Conservation (phyloP, 2,113 vertebrate genomes). For the Dicerorhinus sumatrensis region DNA sequence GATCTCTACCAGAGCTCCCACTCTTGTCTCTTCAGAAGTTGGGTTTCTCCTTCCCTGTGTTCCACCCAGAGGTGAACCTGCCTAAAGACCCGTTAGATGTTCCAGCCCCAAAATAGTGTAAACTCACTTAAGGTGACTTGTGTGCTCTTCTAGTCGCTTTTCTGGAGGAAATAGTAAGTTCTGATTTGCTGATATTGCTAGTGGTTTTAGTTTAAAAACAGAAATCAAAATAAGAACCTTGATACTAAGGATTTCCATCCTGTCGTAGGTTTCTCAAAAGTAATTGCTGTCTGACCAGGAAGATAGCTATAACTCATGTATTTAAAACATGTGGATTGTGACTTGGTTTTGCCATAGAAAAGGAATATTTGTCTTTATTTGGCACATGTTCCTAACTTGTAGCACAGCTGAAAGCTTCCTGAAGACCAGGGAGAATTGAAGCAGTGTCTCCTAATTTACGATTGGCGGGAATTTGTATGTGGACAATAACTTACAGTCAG, state of each 20-base stretch:
- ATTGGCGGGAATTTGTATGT: slow-evolving; percentile 75
- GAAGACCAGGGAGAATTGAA: slow-evolving; percentile 82
- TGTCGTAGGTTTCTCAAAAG: slow-evolving; percentile 81
- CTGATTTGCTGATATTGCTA: slow-evolving; percentile 77
- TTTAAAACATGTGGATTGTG: slow-evolving; percentile 82
- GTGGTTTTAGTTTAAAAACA: slow-evolving; percentile 82
- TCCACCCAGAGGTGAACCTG: slow-evolving; percentile 46
- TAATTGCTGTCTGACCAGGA: slow-evolving; percentile 78
- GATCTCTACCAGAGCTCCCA: background rate
- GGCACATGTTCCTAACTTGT: slow-evolving; percentile 73
- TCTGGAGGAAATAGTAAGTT: slow-evolving; percentile 68
- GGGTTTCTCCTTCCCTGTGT: background rate
- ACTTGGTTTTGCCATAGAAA: slow-evolving; percentile 71
- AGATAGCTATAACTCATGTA: slow-evolving; percentile 80
- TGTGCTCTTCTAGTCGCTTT: slow-evolving; percentile 74
- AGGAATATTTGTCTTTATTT: slow-evolving; percentile 78
- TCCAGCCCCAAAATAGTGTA: slow-evolving; percentile 52
- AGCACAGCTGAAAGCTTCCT: slow-evolving; percentile 82
- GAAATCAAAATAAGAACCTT: slow-evolving; percentile 80
- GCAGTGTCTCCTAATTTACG: slow-evolving; percentile 77
- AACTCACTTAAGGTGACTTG: slow-evolving; percentile 68
- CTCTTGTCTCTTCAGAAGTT: background rate
- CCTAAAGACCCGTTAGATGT: slow-evolving; percentile 43
- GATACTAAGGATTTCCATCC: slow-evolving; percentile 75
- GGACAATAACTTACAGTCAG: slow-evolving; percentile 79